Percentiles rank a stretch among this genome's conserved stretches.
phyloP scores from a whole-genome alignment of 2,888 invertebrate genomes.

The Trissolcus brochymenae region DNA sequence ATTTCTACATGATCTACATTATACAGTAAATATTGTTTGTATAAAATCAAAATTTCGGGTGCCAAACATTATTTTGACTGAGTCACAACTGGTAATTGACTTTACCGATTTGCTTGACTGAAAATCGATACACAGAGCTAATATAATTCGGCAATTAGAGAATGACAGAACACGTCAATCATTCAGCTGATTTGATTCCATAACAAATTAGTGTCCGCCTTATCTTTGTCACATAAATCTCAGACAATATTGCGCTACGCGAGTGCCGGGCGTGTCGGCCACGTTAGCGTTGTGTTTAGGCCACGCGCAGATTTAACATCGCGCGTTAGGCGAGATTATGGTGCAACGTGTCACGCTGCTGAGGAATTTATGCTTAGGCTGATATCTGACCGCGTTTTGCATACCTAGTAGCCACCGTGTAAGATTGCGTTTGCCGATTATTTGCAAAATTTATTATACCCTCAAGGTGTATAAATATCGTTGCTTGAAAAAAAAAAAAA shows the following conservation, averaged over 20 bases:
- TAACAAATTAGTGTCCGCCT: conserved; percentile 65
- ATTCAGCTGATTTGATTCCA: conserved; percentile 63
- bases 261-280: conserved; percentile 59
- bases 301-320: conserved; percentile 65
- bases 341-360: conserved; percentile 70
- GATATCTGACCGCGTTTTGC: conserved; percentile 72
- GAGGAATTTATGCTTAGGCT: conserved; percentile 75
- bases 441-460: conserved; percentile 63
- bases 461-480: conserved; percentile 61
- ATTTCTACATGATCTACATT: no score
- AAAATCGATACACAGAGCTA: conserved; percentile 35
- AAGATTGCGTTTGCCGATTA: conserved; percentile 65
- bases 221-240: conserved; percentile 69
- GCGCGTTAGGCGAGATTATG: conserved; percentile 70
- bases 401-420: conserved; percentile 62
- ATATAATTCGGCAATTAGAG: conserved; percentile 69
- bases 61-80: no score
- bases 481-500: conserved; percentile 31
- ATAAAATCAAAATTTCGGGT: no score
- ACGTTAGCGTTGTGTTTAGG: conserved; percentile 58
- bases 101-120: not conserved
- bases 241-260: conserved; percentile 68
- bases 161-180: conserved; percentile 60
- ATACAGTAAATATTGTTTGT: no score
- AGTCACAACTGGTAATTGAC: no score